phyloP scores from a whole-genome alignment of 2,888 invertebrate genomes.

The Hipparchia semele region DNA sequence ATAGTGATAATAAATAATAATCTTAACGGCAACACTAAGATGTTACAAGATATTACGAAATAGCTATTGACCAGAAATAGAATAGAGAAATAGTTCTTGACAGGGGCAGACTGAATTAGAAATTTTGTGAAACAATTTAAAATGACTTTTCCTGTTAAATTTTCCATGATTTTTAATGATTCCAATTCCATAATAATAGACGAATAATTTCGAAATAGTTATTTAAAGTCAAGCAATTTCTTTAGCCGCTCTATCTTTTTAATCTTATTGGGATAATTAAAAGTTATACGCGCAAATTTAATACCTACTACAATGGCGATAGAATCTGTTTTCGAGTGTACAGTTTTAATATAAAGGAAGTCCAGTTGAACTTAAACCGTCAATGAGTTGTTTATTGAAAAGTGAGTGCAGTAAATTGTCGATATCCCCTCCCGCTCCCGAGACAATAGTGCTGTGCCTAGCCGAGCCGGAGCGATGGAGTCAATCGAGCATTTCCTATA shows the following conservation, averaged over 20 bases:
- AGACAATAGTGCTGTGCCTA: constrained; percentile 42
- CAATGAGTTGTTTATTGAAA: constrained; percentile 36
- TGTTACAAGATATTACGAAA: no score
- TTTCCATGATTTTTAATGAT: no score
- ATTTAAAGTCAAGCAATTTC: not conserved
- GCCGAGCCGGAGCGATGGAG: constrained; percentile 53
- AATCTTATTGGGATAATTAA: not conserved
- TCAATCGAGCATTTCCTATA: constrained; percentile 63
- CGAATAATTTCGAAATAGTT: no score
- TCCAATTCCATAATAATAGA: no score
- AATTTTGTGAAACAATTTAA: no score
- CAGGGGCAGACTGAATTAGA: no score
- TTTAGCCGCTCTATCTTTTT: not conserved
- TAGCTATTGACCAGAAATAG: no score
- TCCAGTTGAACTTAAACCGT: constrained; percentile 24
- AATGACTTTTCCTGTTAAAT: no score
- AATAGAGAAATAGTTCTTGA: no score
- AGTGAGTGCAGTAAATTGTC: constrained; percentile 32
- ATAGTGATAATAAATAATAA: no score
- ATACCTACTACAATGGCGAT: not conserved
- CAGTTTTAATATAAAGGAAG: constrained; percentile 13
- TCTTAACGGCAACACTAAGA: no score
- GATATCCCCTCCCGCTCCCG: constrained; percentile 9
- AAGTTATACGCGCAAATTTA: not conserved
- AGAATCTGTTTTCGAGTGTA: not conserved